Conservation (phyloP, 2,113 vertebrate species). For the Mus pahari region DNA sequence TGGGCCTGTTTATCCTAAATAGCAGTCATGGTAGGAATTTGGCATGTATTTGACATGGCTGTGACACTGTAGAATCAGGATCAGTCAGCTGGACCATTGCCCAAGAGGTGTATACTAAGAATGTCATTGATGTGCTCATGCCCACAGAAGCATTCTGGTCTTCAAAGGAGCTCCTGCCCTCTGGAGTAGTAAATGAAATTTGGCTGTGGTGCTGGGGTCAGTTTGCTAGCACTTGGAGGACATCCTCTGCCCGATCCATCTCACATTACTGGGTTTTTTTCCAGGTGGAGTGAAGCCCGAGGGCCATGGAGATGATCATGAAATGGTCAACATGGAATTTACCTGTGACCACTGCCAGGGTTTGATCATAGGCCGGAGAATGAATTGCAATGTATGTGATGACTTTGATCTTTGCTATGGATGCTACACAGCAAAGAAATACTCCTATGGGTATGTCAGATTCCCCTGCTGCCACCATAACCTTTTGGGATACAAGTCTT, state of each 20-base stretch:
- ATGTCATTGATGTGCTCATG: not conserved
- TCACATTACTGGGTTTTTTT: not conserved
- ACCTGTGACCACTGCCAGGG: conserved; percentile 97
- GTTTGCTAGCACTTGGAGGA: not conserved
- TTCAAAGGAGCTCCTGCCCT: not conserved
- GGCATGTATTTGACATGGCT: not conserved
- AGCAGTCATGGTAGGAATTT: not conserved
- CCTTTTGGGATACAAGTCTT: not conserved
- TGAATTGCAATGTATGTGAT: conserved; percentile 97
- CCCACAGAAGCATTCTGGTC: not conserved
- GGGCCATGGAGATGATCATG: conserved; percentile 96
- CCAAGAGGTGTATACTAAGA: not conserved
- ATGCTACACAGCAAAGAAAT: conserved; percentile 96
- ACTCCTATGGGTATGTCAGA: conserved; percentile 92
- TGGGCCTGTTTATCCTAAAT: not conserved
- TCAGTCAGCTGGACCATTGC: not conserved
- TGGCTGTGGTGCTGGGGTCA: not conserved
- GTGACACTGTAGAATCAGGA: not conserved
- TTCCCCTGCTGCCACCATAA: not conserved
- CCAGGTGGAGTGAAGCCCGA: conserved; percentile 97
- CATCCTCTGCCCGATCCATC: not conserved
- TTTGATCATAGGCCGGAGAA: conserved; percentile 96
- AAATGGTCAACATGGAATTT: conserved; percentile 99
- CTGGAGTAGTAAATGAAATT: not conserved
- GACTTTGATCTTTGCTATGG: conserved; percentile 99